Conservation (phyloP, 2,113 vertebrate species). For the Morone saxatilis region DNA sequence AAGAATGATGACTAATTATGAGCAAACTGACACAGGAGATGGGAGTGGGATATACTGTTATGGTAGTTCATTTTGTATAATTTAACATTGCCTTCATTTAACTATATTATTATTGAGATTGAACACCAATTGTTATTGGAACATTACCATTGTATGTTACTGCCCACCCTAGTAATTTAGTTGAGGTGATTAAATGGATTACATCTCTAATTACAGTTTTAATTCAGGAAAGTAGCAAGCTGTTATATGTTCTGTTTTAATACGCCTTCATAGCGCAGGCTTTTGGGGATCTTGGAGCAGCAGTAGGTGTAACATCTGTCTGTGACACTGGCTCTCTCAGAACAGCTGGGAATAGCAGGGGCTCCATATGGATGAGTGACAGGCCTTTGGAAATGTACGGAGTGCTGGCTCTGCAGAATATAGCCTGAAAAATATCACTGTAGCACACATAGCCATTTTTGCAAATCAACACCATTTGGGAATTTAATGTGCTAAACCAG, state of each 20-base stretch:
- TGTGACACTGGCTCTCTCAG: conserved; percentile 44
- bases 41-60: conserved; percentile 38
- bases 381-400: conserved; percentile 55
- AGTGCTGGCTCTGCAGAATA: conserved; percentile 66
- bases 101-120: conserved; percentile 54
- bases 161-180: conserved; percentile 57
- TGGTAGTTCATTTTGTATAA: conserved; percentile 49
- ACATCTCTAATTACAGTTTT: conserved; percentile 59
- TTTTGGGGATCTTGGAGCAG: conserved; percentile 54
- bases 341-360: conserved; percentile 74
- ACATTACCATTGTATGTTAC: conserved; percentile 49
- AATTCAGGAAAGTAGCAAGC: conserved; percentile 58
- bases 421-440: conserved; percentile 34
- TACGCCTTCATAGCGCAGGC: conserved; percentile 18
- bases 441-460: conserved; percentile 7
- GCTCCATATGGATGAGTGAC: conserved; percentile 69
- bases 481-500: conserved; percentile 42
- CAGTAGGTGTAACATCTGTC: conserved; percentile 69
- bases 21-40: conserved; percentile 18
- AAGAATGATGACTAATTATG: conserved; percentile 49
- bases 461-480: conserved; percentile 16
- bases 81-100: conserved; percentile 37
- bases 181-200: conserved; percentile 67
- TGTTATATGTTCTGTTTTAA: conserved; percentile 55
- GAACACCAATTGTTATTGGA: conserved; percentile 51